These are phyloP conservation scores for Ectemnius lituratus DNA, from an alignment of 2,888 invertebrate genomes.

Conservation along the genomic window DNA sequence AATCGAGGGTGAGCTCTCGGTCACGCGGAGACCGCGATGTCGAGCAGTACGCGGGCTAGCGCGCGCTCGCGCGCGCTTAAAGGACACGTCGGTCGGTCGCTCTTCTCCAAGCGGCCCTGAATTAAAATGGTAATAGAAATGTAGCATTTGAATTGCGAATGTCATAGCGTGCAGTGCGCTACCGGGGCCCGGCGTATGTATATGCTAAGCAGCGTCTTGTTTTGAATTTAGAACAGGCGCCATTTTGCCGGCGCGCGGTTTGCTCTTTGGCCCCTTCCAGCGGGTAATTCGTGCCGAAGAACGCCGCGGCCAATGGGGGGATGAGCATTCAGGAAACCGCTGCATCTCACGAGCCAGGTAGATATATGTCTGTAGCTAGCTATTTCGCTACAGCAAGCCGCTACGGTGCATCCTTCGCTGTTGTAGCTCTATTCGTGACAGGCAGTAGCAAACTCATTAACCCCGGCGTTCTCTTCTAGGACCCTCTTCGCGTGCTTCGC, in stretches of 20 bases:
- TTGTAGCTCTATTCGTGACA: constrained; percentile 61
- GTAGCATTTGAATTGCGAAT: constrained; percentile 78
- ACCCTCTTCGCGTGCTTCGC: too few species aligned
- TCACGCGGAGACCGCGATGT: constrained; percentile 12
- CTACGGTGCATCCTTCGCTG: constrained; percentile 45
- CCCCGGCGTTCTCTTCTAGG: constrained; percentile 32
- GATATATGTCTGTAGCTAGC: constrained; percentile 42
- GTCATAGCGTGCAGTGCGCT: constrained; percentile 74
- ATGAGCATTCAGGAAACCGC: constrained; percentile 61
- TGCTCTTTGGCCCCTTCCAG: constrained; percentile 75
- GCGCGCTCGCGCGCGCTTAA: constrained; percentile 9
- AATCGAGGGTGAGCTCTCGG: constrained; percentile 9
- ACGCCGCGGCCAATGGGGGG: constrained; percentile 61
- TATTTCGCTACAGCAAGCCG: constrained; percentile 40
- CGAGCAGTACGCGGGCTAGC: background rate
- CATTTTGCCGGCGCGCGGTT: constrained; percentile 75
- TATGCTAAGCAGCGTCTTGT: constrained; percentile 77
- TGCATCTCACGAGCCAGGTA: constrained; percentile 48
- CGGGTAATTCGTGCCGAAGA: constrained; percentile 70
- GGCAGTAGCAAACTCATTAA: constrained; percentile 67
- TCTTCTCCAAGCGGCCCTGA: constrained; percentile 67
- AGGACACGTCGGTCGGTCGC: constrained; percentile 33
- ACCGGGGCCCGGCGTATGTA: constrained; percentile 71
- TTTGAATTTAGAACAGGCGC: constrained; percentile 78
- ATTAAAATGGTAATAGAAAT: constrained; percentile 78